phyloP scores from a whole-genome alignment of 2,113 vertebrate species.

The Maccullochella peelii region DNA sequence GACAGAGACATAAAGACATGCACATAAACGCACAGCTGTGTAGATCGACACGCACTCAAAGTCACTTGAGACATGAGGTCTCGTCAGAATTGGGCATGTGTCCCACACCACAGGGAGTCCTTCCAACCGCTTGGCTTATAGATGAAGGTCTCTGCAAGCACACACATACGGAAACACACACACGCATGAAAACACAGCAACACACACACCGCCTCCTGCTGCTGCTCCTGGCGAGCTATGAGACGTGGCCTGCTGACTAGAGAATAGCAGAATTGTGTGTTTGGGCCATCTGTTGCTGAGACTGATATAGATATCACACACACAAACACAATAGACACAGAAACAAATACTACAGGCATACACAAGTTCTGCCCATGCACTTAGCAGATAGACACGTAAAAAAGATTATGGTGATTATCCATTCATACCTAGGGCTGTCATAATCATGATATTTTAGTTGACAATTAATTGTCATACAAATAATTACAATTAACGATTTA shows the following conservation, averaged over 20 bases:
- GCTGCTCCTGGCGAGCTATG: constrained; percentile 59
- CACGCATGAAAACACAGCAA: background rate
- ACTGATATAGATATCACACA: constrained; percentile 61
- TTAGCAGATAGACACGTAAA: background rate
- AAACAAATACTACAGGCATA: background rate
- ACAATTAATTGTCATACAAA: no score
- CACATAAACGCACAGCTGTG: constrained; percentile 13
- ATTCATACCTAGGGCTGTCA: background rate
- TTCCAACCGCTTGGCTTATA: constrained; percentile 55
- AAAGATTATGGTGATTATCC: background rate
- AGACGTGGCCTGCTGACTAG: constrained; percentile 49
- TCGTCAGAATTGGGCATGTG: constrained; percentile 20
- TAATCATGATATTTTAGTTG: no score
- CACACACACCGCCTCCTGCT: constrained; percentile 52
- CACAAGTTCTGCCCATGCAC: background rate
- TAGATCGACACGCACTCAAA: constrained; percentile 16
- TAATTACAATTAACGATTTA: no score
- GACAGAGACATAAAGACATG: background rate
- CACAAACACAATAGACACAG: constrained; percentile 1
- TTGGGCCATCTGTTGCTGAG: constrained; percentile 67
- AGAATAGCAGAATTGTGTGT: constrained; percentile 57
- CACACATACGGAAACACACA: constrained; percentile 20
- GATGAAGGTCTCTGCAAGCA: constrained; percentile 42
- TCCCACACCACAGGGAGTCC: constrained; percentile 50
- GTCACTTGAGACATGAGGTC: constrained; percentile 35